phyloP scores from a whole-genome alignment of 1,140 invertebrate species.

The Hypsibius dujardini region DNA sequence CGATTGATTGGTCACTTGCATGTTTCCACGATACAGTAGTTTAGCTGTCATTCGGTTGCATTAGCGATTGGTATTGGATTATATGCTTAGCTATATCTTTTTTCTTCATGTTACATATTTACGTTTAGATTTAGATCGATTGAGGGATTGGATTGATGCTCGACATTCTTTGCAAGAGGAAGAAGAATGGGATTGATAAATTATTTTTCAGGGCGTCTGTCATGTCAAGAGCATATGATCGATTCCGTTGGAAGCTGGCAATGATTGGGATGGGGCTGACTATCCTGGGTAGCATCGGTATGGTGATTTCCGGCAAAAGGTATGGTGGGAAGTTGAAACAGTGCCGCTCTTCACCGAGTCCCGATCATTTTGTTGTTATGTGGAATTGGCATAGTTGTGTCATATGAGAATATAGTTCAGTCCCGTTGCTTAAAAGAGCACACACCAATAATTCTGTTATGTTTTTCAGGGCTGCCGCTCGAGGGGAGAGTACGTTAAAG shows the following conservation, averaged over 20 bases:
- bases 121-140: too few relatives aligned
- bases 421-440: too few relatives aligned
- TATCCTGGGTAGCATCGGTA: neutral
- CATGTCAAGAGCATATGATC: slow-evolving; percentile 1
- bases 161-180: too few relatives aligned
- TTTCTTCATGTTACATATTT: too few relatives aligned
- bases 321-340: neutral
- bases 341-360: too few relatives aligned
- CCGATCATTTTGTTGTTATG: neutral
- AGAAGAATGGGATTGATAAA: neutral
- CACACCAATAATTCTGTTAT: neutral
- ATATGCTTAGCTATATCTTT: too few relatives aligned
- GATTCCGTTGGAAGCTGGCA: slow-evolving; percentile 2
- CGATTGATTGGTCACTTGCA: too few relatives aligned
- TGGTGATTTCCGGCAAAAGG: neutral
- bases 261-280: neutral
- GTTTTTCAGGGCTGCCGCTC: neutral
- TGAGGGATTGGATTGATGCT: too few relatives aligned
- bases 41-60: too few relatives aligned
- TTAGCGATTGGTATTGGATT: too few relatives aligned
- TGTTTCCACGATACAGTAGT: too few relatives aligned
- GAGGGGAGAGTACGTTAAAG: neutral
- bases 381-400: neutral
- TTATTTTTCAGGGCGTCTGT: neutral
- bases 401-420: too few relatives aligned